Evolutionary conservation across 2,888 invertebrate genomes (phyloP), one percentile per base, ranked within the genome.

Genomic region (Microplitis manilae): DNA sequence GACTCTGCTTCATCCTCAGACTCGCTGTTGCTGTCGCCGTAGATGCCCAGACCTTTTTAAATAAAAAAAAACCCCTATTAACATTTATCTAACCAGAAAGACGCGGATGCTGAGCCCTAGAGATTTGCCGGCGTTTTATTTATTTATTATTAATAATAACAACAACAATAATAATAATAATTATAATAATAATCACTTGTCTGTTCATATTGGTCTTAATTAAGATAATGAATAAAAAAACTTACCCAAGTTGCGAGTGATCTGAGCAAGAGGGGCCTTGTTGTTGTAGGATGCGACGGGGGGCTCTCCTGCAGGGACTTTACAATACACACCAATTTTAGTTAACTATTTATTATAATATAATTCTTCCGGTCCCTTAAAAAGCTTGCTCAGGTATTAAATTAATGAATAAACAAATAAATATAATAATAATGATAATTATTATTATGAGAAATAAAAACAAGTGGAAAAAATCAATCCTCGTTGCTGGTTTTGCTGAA

Each of bases 221-320:
- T 73, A 59, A 82, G 80, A 79, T 80, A 41, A 73, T 75, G 74
- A 70, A 77, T 78, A 74, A 79, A 83, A 82, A 72, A 84, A 96
- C 97, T 97, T 93, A 97, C 97, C 97, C 90, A 97, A 94, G 90
- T 95, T 95, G 88, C 94, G 94, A 90, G 96, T 95, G 92, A 97
- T 94, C 93, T 96, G 95, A 92, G 96, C 95, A 92, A 96, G 94
- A 92, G 96, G 96, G 92, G 94, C 93, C 92, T 94, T 94, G 94
- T 95, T 95, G 93, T 94, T 94, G 93, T 94, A 91, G 89, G 93
- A 92, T 92, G 93, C 92, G 91, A 94, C 94, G 91, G 94, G 94
- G 93, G 92, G 86, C 86, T 87, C 87, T 88, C 90, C 90, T 90
- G 89, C 86, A 86, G 88, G 88, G 88, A 86, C 89, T 89, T 82